phyloP scores from a whole-genome alignment of 2,113 vertebrate species.

The Steatornis caripensis region DNA sequence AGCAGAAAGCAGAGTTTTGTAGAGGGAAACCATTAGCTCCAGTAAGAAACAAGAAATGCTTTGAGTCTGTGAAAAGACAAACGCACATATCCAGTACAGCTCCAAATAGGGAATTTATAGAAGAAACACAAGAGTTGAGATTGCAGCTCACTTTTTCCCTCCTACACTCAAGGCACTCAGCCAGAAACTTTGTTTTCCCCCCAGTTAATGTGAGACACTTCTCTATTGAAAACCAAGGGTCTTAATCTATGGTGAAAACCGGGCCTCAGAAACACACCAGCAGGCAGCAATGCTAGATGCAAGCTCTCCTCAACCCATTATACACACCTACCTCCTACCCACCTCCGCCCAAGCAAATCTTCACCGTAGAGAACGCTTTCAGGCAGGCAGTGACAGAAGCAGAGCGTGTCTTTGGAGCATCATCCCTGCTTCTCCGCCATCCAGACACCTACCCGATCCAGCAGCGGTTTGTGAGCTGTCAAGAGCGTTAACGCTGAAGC shows the following conservation, averaged over 20 bases:
- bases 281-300: neutral
- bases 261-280: neutral
- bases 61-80: neutral
- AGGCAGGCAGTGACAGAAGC: accelerated
- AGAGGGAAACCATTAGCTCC: neutral
- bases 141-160: neutral
- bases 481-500: neutral
- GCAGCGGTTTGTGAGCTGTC: neutral
- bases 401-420: neutral
- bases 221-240: neutral
- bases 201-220: neutral
- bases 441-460: neutral
- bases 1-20: neutral
- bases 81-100: accelerated
- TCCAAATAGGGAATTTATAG: neutral
- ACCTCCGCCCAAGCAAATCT: neutral
- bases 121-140: neutral
- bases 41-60: neutral
- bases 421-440: neutral
- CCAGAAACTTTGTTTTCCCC: neutral
- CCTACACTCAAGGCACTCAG: neutral
- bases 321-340: accelerated
- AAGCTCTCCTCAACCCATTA: neutral
- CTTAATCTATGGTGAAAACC: neutral
- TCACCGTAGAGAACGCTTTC: no score